A percentile compares a stretch with the other conserved stretches of the same genome.
Conservation (phyloP, 1,140 invertebrate genomes). For the Drosophila littoralis region DNA sequence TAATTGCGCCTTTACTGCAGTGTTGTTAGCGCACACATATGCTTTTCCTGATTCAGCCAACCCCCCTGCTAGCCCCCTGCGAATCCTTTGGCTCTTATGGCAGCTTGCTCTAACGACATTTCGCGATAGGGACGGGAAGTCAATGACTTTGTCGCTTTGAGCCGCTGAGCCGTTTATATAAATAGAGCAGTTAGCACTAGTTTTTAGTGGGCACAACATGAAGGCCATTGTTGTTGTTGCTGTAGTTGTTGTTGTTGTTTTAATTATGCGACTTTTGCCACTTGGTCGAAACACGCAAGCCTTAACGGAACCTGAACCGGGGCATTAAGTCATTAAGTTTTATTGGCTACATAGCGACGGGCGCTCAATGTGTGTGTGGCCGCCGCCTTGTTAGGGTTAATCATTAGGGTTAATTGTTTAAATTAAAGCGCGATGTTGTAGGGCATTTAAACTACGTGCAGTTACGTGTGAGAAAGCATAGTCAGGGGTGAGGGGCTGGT, state of each 20-base stretch:
- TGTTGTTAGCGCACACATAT: slow-evolving; percentile 51
- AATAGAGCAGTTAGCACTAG: slow-evolving; percentile 74
- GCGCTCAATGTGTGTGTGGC: not conserved
- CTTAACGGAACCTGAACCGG: slow-evolving; percentile 39
- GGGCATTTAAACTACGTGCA: slow-evolving; percentile 58
- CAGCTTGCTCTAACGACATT: slow-evolving; percentile 7
- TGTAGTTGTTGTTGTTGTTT: slow-evolving; percentile 45
- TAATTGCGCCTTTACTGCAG: slow-evolving; percentile 70
- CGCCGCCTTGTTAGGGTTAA: slow-evolving; percentile 48
- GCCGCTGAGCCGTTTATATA: slow-evolving; percentile 61
- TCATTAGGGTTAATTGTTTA: slow-evolving; percentile 80
- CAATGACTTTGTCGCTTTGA: slow-evolving; percentile 69
- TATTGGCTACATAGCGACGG: slow-evolving; percentile 62
- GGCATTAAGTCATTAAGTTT: slow-evolving; percentile 79
- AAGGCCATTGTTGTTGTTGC: slow-evolving; percentile 27
- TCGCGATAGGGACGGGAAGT: slow-evolving; percentile 57
- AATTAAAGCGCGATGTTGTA: slow-evolving; percentile 67
- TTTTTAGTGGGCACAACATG: slow-evolving; percentile 55
- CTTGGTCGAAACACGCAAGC: slow-evolving; percentile 54
- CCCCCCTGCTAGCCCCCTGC: not conserved
- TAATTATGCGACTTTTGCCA: slow-evolving; percentile 74
- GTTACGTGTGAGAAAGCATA: not conserved
- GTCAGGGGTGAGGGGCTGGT: not conserved
- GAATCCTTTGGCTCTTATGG: not conserved
- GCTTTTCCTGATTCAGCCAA: slow-evolving; percentile 5